phyloP scores from a whole-genome alignment of 2,888 invertebrate genomes.

The Scaptomyza flava region DNA sequence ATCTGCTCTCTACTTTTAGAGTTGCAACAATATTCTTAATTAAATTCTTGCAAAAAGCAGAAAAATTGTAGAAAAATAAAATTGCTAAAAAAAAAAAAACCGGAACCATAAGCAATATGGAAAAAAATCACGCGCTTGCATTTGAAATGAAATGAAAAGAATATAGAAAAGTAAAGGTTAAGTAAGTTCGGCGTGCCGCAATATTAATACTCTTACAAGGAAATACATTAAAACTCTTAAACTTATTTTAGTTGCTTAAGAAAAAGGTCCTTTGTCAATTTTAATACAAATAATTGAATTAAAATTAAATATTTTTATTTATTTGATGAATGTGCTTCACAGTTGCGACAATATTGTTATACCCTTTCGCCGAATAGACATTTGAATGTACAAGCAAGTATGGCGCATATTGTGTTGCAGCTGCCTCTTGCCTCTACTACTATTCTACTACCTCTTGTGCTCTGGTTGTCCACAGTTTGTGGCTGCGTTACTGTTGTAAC shows the following conservation, averaged over 20 bases:
- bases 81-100: conserved; percentile 12
- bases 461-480: conserved; percentile 27
- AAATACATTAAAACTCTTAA: background rate
- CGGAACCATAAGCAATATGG: conserved; percentile 31
- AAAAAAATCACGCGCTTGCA: conserved; percentile 18
- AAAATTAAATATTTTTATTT: background rate
- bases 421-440: background rate
- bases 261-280: background rate
- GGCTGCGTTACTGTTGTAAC: conserved; percentile 21
- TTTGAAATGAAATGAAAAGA: conserved; percentile 7
- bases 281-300: background rate
- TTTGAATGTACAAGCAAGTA: conserved; percentile 45
- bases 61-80: conserved; percentile 3
- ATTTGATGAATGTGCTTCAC: background rate
- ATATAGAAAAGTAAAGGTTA: conserved; percentile 7
- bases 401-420: conserved; percentile 56
- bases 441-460: background rate
- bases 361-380: background rate
- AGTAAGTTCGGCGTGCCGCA: background rate
- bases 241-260: background rate
- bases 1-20: conserved; percentile 22
- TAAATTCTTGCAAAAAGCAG: conserved; percentile 54
- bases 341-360: background rate
- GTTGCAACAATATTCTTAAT: conserved; percentile 57
- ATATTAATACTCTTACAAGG: conserved; percentile 4